Evolutionary conservation across 2,888 invertebrate genomes (phyloP).

Genomic region (Eremobia ochroleuca): DNA sequence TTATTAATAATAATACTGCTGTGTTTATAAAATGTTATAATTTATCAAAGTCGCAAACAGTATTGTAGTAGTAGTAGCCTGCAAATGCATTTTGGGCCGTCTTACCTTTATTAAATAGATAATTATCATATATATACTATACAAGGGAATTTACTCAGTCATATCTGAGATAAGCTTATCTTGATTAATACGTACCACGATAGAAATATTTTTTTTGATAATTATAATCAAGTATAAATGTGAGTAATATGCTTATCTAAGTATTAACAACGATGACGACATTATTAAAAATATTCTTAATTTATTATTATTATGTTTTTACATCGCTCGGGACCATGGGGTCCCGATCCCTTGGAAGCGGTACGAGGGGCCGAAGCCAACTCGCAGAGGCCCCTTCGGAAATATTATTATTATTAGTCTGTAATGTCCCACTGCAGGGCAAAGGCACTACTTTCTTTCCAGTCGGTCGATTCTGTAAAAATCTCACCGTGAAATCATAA

Average conservation of each 20-base stretch:
- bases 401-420: too few species aligned
- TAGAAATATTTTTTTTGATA: slow-evolving; percentile 11
- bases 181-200: slow-evolving; percentile 8
- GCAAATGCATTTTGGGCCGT: neutral
- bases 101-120: neutral
- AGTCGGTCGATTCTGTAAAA: too few species aligned
- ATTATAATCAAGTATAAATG: neutral
- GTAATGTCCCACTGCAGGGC: too few species aligned
- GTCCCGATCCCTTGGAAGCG: too few species aligned
- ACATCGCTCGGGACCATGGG: too few species aligned
- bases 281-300: slow-evolving; percentile 7
- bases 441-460: too few species aligned
- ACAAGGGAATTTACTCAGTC: slow-evolving; percentile 38
- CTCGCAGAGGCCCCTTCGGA: too few species aligned
- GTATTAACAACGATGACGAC: slow-evolving; percentile 5
- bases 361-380: too few species aligned
- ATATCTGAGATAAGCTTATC: slow-evolving; percentile 39
- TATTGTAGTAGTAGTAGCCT: neutral
- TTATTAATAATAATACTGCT: neutral
- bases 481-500: too few species aligned
- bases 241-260: slow-evolving; percentile 26
- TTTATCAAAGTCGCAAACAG: neutral
- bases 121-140: neutral
- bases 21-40: neutral
- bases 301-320: too few species aligned